Percentiles rank a stretch among this genome's conserved stretches.
phyloP scores from a whole-genome alignment of 2,888 invertebrate genomes.

The Lasioglossum leucozonium region DNA sequence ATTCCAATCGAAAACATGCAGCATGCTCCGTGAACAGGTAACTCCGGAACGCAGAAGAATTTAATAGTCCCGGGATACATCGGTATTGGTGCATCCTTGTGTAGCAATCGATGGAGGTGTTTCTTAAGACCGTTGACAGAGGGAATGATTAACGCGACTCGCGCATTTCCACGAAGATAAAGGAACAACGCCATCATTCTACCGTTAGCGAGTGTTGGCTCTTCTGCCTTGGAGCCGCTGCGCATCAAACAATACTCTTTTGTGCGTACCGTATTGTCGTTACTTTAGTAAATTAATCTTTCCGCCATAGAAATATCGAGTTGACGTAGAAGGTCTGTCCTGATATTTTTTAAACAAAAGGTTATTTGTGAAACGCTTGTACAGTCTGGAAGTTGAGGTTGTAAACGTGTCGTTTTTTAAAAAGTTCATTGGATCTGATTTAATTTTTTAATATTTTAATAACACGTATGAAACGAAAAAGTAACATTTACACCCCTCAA shows the following conservation, averaged over 20 bases:
- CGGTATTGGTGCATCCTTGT: conserved; percentile 40
- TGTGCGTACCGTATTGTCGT: background rate
- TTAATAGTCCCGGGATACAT: conserved; percentile 28
- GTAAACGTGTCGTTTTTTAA: background rate
- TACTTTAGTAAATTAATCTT: too few relatives aligned
- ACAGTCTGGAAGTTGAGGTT: too few relatives aligned
- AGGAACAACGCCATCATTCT: conserved; percentile 21
- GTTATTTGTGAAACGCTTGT: too few relatives aligned
- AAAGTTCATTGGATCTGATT: background rate
- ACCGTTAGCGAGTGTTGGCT: conserved; percentile 30
- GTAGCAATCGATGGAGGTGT: conserved; percentile 49
- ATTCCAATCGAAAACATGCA: conserved; percentile 23
- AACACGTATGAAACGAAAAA: too few relatives aligned
- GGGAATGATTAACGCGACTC: conserved; percentile 53
- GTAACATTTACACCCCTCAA: too few relatives aligned
- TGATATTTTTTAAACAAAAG: background rate
- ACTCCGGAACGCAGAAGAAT: conserved; percentile 10
- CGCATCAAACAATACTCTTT: conserved; percentile 9
- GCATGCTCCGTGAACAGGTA: conserved; percentile 16
- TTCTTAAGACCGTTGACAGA: conserved; percentile 28
- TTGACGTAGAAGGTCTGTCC: background rate
- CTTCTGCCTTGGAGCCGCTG: background rate
- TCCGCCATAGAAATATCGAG: background rate
- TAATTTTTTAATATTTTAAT: background rate
- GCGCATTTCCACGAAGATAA: conserved; percentile 42